These are phyloP conservation scores for Tetramorium simillimum DNA, from an alignment of 1,140 invertebrate genomes.

Conservation along the genomic window DNA sequence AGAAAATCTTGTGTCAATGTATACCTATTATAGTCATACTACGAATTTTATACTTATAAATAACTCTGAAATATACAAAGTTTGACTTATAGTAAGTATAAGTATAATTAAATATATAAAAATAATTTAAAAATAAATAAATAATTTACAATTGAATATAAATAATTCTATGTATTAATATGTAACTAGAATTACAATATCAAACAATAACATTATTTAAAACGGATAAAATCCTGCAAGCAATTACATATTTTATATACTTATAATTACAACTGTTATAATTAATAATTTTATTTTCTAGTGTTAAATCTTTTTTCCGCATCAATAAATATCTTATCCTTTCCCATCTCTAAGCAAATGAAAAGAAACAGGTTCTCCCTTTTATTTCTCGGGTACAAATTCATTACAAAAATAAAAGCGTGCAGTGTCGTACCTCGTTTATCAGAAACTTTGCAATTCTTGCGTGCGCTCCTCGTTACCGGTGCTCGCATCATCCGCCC, in stretches of 20 bases:
- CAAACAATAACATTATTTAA: background rate
- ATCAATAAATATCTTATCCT: background rate
- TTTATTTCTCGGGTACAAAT: background rate
- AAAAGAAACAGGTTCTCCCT: background rate
- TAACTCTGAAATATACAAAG: background rate
- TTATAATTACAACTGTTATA: background rate
- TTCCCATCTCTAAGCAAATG: background rate
- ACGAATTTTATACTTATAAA: background rate
- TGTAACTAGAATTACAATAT: background rate
- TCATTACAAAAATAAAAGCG: background rate
- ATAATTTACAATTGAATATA: slow-evolving; percentile 1
- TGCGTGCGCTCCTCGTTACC: slow-evolving; percentile 18
- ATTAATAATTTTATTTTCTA: background rate
- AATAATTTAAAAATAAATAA: background rate
- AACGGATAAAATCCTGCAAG: background rate
- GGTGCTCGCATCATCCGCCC: background rate
- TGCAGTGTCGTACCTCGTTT: background rate
- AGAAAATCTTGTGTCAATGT: background rate
- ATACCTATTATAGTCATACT: background rate
- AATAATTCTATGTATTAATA: background rate
- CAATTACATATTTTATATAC: background rate
- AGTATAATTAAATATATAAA: background rate
- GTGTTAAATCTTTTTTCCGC: background rate
- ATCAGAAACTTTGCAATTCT: slow-evolving; percentile 55
- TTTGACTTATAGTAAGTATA: background rate